A percentile compares a stretch with the other conserved stretches of the same genome.
These are phyloP conservation scores for Aporophyla nigra DNA, from an alignment of 2,888 invertebrate species.

Conservation along the genomic window DNA sequence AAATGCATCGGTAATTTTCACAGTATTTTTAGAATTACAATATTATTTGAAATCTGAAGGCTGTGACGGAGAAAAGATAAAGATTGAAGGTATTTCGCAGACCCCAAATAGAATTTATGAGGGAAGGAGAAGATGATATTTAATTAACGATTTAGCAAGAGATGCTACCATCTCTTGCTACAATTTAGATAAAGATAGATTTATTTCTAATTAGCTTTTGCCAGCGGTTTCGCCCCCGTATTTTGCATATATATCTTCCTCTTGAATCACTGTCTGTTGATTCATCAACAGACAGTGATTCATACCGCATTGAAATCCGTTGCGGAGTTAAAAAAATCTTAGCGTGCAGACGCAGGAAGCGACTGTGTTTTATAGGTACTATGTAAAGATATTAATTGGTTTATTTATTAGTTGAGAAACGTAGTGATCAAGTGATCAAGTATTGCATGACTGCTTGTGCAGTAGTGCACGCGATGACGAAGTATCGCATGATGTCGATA, in stretches of 20 bases:
- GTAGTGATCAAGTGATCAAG: background rate
- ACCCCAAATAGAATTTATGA: background rate
- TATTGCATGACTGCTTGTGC: conserved; percentile 29
- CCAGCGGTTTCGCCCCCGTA: no score
- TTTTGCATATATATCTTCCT: no score
- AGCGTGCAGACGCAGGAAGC: no score
- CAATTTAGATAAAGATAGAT: no score
- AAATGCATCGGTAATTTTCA: background rate
- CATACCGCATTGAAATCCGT: no score
- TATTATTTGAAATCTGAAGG: background rate
- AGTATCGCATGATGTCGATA: background rate
- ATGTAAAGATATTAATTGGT: background rate
- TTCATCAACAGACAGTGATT: no score
- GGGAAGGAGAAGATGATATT: background rate
- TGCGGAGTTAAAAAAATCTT: no score
- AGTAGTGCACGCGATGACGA: conserved; percentile 15
- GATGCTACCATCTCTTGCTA: no score
- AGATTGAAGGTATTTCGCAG: background rate
- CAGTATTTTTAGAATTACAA: background rate
- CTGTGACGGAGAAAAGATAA: background rate
- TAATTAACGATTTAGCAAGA: background rate
- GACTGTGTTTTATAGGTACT: no score
- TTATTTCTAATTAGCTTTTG: background rate
- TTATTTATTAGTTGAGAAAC: conserved; percentile 28
- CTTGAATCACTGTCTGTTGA: no score